Evolutionary conservation across 37 sponge, comb jelly and placozoan species (phyloP).

Genomic region (Chondrosia reniformis): DNA sequence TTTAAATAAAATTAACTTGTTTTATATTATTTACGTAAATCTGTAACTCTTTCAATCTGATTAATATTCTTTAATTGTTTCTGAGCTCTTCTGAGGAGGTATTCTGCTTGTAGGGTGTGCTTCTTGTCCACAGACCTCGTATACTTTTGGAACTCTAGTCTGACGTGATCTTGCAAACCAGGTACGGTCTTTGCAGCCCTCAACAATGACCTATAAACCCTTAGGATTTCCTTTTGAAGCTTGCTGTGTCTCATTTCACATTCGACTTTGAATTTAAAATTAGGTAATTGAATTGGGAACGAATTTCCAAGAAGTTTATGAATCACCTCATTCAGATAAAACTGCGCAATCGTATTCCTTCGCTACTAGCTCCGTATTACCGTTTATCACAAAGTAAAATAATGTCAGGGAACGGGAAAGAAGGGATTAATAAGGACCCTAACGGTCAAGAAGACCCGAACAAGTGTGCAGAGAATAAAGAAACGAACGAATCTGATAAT

Average conservation of each 20-base stretch:
- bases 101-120: not conserved
- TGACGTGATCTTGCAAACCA: not conserved
- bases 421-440: too few species aligned
- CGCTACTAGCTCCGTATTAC: not conserved
- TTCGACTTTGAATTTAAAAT: too few species aligned
- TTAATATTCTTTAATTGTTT: not conserved
- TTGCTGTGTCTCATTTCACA: conserved; percentile 32
- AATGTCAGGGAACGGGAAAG: too few species aligned
- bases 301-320: too few species aligned
- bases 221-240: conserved; percentile 57
- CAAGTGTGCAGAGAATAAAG: too few species aligned
- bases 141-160: not conserved
- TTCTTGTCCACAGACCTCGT: not conserved
- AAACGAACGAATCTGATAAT: too few species aligned
- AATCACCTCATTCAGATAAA: not conserved
- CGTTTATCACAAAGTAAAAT: too few species aligned
- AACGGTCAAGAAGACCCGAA: too few species aligned
- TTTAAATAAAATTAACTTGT: too few species aligned
- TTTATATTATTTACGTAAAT: too few species aligned
- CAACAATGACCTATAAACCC: conserved; percentile 31
- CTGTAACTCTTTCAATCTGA: not conserved
- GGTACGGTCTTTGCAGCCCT: not conserved
- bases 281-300: too few species aligned
- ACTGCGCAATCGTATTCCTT: not conserved
- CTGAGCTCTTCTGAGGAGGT: not conserved